Percentiles rank a stretch among this genome's conserved stretches.
Conservation (phyloP, 2,888 invertebrate species). For the Odontomyia ornata region DNA sequence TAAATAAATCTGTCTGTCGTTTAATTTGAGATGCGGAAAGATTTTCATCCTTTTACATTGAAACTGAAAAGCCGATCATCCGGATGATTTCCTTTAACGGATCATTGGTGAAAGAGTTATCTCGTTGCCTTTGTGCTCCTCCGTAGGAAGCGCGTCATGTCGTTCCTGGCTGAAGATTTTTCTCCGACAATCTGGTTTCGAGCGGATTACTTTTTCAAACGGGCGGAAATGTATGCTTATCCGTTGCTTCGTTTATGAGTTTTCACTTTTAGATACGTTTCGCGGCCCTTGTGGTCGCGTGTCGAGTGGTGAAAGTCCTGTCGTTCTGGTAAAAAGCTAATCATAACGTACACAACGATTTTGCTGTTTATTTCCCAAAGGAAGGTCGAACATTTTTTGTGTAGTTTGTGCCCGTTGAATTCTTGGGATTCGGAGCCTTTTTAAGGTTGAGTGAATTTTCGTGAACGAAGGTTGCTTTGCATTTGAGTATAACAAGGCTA, state of each 20-base stretch:
- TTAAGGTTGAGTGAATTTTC: not conserved
- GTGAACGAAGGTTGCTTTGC: not conserved
- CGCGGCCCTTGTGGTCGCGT: not conserved
- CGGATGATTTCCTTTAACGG: constrained; percentile 9
- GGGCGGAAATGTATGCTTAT: not conserved
- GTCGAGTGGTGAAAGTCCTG: not conserved
- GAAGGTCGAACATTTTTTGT: not conserved
- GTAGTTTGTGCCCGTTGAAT: not conserved
- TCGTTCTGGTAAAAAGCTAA: not conserved
- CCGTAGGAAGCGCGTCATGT: not conserved
- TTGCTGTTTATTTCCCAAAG: not conserved
- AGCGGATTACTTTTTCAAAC: not conserved
- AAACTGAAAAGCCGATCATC: not conserved
- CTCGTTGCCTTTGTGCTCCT: not conserved
- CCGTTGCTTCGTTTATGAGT: not conserved
- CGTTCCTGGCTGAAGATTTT: not conserved
- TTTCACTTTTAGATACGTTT: not conserved
- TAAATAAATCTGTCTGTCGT: too few species aligned
- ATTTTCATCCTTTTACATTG: not conserved
- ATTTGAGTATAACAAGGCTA: not conserved
- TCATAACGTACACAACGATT: not conserved
- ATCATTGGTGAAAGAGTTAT: not conserved
- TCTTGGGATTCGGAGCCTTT: not conserved
- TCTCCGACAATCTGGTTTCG: not conserved
- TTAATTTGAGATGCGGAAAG: too few species aligned